phyloP scores from a whole-genome alignment of 2,113 vertebrate genomes.

The Dryoscopus gambensis region DNA sequence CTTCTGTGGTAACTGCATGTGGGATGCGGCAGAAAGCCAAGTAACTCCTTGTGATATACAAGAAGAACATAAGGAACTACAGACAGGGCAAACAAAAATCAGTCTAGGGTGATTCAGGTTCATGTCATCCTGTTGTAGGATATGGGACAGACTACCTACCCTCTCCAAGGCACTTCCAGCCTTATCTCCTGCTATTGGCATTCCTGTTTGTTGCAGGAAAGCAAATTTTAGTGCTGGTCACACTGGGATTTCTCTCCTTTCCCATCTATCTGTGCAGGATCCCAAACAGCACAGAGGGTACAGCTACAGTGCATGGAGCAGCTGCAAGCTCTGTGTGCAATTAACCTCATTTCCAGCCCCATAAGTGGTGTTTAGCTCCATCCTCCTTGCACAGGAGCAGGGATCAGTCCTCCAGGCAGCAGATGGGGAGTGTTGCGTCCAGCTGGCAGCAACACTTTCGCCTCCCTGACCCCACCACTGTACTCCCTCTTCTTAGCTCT shows the following conservation, averaged over 20 bases:
- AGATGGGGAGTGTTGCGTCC: background rate
- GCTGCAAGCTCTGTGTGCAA: background rate
- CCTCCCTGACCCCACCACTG: background rate
- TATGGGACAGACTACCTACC: background rate
- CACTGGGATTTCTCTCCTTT: background rate
- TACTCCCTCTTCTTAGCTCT: background rate
- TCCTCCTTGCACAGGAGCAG: background rate
- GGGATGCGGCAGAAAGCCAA: background rate
- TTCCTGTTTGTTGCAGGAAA: background rate
- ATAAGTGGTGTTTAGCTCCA: background rate
- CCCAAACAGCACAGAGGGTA: fast-evolving
- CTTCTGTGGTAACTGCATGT: background rate
- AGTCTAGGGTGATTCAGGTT: background rate
- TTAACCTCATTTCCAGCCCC: background rate
- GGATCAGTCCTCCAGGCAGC: background rate
- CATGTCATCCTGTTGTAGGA: background rate
- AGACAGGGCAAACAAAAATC: background rate
- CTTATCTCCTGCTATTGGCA: background rate
- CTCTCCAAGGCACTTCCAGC: background rate
- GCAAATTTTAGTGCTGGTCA: background rate
- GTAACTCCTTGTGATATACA: background rate
- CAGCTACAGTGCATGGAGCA: background rate
- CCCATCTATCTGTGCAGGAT: background rate
- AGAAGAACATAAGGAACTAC: background rate
- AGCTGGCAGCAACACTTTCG: background rate